A percentile compares a stretch with the other conserved stretches of the same genome.
Conservation (phyloP, 2,113 vertebrate species). For the Erinaceus europaeus region DNA sequence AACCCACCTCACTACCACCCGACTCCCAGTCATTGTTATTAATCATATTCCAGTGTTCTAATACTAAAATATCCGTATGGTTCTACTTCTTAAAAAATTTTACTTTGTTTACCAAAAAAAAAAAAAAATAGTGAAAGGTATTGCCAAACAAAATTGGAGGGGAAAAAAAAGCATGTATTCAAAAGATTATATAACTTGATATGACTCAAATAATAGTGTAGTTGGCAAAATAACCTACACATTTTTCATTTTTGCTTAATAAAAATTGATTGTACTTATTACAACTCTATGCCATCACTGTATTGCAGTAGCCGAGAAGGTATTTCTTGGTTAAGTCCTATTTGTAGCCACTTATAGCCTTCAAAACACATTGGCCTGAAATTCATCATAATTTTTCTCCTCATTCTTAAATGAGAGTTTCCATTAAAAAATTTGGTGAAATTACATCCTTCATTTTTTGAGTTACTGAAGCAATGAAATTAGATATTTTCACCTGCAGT, state of each 20-base stretch:
- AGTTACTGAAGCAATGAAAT: constrained; percentile 70
- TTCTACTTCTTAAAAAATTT: constrained; percentile 48
- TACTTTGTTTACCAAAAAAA: no score
- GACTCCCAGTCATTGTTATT: no score
- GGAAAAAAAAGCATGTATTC: constrained; percentile 23
- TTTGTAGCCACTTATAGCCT: constrained; percentile 56
- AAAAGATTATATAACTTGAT: background rate
- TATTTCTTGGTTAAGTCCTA: constrained; percentile 25
- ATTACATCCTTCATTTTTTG: constrained; percentile 53
- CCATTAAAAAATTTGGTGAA: constrained; percentile 65
- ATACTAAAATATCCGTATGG: background rate
- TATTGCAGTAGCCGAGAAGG: background rate
- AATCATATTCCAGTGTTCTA: background rate
- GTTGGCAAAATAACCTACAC: constrained; percentile 55
- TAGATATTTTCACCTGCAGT: constrained; percentile 56
- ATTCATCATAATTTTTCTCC: constrained; percentile 69
- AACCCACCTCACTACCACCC: no score
- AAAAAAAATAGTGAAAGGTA: constrained; percentile 50
- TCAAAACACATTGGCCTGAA: constrained; percentile 43
- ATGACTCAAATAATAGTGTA: background rate
- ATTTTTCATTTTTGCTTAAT: constrained; percentile 54
- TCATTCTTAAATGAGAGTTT: constrained; percentile 55
- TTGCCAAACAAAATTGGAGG: constrained; percentile 23
- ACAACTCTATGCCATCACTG: constrained; percentile 9
- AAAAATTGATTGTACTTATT: constrained; percentile 64